These are phyloP conservation scores for Atlantisia rogersi DNA, from an alignment of 2,113 vertebrate genomes.

Conservation along the genomic window DNA sequence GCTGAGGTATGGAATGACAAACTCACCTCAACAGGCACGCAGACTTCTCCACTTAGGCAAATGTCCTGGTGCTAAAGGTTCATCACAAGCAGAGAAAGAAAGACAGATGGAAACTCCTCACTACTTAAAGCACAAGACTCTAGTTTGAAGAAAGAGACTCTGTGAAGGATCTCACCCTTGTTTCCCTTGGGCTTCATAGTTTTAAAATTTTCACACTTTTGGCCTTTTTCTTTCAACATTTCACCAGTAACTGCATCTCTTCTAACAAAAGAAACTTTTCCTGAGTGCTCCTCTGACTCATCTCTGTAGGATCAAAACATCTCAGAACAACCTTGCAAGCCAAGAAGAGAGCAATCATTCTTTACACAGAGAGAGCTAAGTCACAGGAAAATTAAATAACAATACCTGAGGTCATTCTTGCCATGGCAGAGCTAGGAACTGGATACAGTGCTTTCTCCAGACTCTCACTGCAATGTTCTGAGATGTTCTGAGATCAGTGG, in stretches of 20 bases:
- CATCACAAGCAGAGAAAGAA: not conserved
- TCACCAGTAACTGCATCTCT: not conserved
- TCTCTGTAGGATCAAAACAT: not conserved
- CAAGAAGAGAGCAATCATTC: not conserved
- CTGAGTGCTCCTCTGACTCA: not conserved
- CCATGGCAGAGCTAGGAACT: not conserved
- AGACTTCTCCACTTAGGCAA: not conserved
- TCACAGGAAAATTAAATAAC: not conserved
- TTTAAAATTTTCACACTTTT: not conserved
- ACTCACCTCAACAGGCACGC: not conserved
- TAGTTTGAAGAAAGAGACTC: not conserved
- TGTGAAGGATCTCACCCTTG: not conserved
- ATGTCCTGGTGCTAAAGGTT: not conserved
- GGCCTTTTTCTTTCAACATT: not conserved
- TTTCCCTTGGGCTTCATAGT: not conserved
- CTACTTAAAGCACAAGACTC: not conserved
- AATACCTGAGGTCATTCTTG: not conserved
- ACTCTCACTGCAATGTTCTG: not conserved
- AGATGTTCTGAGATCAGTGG: not conserved
- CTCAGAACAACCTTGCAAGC: not conserved
- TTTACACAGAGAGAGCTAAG: not conserved
- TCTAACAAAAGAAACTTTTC: not conserved
- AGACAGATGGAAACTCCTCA: not conserved
- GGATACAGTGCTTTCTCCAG: not conserved
- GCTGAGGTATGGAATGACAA: not conserved